Evolutionary conservation across 2,113 vertebrate genomes (phyloP).

Genomic region (Puffinus mauretanicus): DNA sequence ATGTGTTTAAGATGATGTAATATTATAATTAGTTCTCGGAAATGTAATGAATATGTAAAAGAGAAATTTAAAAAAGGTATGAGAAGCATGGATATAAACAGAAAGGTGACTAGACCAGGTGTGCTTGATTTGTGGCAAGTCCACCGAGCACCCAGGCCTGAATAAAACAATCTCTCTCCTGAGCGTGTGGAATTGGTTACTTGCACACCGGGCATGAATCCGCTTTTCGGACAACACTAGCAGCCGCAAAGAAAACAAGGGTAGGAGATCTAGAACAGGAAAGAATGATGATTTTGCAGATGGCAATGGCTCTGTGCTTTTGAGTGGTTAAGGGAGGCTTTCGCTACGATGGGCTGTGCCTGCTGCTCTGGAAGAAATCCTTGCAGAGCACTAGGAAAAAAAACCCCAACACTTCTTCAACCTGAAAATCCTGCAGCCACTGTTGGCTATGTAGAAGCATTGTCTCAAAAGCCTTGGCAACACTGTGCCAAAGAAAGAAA

Average conservation of each 20-base stretch:
- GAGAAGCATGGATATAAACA: no score
- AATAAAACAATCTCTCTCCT: no score
- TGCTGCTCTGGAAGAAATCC: not conserved
- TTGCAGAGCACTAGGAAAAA: not conserved
- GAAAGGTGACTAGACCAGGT: no score
- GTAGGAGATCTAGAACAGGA: not conserved
- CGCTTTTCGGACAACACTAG: not conserved
- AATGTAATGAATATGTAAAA: no score
- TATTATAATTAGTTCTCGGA: no score
- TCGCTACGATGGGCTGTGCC: not conserved
- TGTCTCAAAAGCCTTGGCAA: not conserved
- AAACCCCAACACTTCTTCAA: not conserved
- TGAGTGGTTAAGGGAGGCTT: not conserved
- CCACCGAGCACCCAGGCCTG: no score
- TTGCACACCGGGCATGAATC: no score
- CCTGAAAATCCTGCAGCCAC: not conserved
- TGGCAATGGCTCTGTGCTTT: not conserved
- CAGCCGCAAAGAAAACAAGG: not conserved
- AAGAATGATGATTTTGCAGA: not conserved
- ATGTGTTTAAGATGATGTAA: no score
- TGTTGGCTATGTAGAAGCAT: not conserved
- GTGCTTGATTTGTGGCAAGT: no score
- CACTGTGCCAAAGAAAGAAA: not conserved
- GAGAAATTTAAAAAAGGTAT: no score
- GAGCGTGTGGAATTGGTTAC: no score